Base-by-base conservation (phyloP, 1,140 invertebrate genomes). In the Drosophila arizonae region DNA sequence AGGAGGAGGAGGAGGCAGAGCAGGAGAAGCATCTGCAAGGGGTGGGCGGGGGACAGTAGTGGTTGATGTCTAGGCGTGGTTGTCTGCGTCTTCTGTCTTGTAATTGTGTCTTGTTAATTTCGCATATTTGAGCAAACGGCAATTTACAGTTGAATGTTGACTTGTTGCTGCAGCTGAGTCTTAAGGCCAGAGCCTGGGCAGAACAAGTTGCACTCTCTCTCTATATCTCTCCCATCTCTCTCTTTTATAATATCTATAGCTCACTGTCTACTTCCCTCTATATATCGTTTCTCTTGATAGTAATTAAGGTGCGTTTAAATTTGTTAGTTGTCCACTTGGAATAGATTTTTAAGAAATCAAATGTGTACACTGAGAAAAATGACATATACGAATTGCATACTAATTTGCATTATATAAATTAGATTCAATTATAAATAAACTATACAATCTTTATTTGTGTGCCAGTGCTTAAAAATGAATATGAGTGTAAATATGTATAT, bases 61-160 rank as follows among this genome's bases (percentile, higher is more conserved):
- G 71, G 68, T 68, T 75, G 79, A 68, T 72, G 72, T 60, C 63
- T 76, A 65, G 72, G 67, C 66, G 72, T 70, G 58, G 65, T 71
- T 72, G 68, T 76, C 72, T 85, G 74, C 73, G 79, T 79, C 79
- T 75, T 77, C 72, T 79, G 72, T 79, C 67, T 87, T 82, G 82
- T 87, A 87, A 87, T 87, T 87, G 82, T 87, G 82, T 79, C 82
- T 87, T 87, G 84, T 87, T 87, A 79, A 87, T 87, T 87, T 87
- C 82, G 70, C 82, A 87, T 87, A 82, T 87, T 87, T 82, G 84
- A 87, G 76, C 78, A 81, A 87, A 76, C 84, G 82, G 82, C 79
- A 77, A 67, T 87, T 87, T 87, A 87, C 82, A 87, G 82, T 87
- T 76, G 69, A 72, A 72, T 57, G 70, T 55, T 51, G 55, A 65